Evolutionary conservation across 2,797 vertebrate species (phyloP).

Genomic region (Dermochelys coriacea): DNA sequence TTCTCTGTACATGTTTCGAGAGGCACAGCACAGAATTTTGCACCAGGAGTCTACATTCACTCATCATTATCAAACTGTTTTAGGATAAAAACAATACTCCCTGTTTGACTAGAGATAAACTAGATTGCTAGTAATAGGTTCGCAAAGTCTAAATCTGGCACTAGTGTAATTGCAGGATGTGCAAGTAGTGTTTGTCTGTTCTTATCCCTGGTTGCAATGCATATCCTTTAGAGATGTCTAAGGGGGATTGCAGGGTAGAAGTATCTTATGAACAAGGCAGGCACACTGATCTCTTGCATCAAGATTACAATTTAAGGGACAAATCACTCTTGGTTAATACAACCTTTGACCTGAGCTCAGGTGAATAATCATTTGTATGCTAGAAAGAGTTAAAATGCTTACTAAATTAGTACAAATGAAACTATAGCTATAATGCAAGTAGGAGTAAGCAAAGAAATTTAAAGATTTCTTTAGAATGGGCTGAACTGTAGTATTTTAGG

Average conservation of each 20-base stretch:
- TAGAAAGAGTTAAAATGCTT: too few relatives aligned
- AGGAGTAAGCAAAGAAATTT: not conserved
- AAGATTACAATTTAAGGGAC: not conserved
- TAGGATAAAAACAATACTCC: not conserved
- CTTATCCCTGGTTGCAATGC: not conserved
- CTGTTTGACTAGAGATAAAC: not conserved
- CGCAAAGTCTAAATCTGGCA: not conserved
- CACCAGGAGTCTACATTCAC: too few relatives aligned
- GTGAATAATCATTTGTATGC: too few relatives aligned
- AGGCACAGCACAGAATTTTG: not conserved
- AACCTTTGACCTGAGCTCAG: too few relatives aligned
- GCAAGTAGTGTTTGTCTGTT: not conserved
- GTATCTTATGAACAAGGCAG: not conserved
- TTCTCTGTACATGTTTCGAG: not conserved
- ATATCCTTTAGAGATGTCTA: not conserved
- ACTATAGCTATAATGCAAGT: not conserved
- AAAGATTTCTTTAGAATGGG: not conserved
- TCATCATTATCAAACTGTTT: not conserved
- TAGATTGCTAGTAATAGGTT: not conserved
- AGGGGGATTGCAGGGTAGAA: not conserved
- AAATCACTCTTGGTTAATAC: not conserved
- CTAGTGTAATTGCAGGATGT: not conserved
- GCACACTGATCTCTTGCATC: not conserved
- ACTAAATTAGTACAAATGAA: too few relatives aligned
- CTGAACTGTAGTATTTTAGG: not conserved